Conservation (phyloP, 2,888 invertebrate species). For the Magallana nippona region DNA sequence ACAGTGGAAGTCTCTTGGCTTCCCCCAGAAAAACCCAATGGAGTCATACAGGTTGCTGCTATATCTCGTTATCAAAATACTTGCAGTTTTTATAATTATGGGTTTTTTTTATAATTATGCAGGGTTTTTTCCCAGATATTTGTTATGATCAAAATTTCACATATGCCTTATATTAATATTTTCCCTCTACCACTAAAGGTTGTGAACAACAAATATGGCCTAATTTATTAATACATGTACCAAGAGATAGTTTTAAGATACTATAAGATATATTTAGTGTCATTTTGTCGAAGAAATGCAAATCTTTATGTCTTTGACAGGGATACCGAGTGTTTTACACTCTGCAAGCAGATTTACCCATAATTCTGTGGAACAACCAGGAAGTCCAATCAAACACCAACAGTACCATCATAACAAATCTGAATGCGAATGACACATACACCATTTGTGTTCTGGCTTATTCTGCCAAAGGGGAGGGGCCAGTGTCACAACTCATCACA, state of each 20-base stretch:
- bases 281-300: background rate
- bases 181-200: too few relatives aligned
- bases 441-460: conserved; percentile 89
- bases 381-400: conserved; percentile 87
- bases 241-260: too few relatives aligned
- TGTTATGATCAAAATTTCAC: too few relatives aligned
- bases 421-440: conserved; percentile 95
- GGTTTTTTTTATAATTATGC: too few relatives aligned
- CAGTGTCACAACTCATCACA: conserved; percentile 96
- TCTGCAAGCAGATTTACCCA: conserved; percentile 90
- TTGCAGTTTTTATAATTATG: background rate
- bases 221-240: too few relatives aligned
- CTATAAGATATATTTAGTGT: too few relatives aligned
- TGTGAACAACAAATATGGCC: too few relatives aligned
- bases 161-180: too few relatives aligned
- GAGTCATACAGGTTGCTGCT: conserved; percentile 93
- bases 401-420: conserved; percentile 93
- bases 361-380: conserved; percentile 95
- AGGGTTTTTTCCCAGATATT: too few relatives aligned
- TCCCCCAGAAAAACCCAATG: conserved; percentile 97
- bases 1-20: conserved; percentile 99
- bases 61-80: background rate
- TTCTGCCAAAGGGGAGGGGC: conserved; percentile 96
- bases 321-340: conserved; percentile 99
- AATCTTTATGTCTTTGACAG: conserved; percentile 81